These are phyloP conservation scores for Eristalinus aeneus DNA, from an alignment of 2,888 invertebrate genomes.

Conservation along the genomic window DNA sequence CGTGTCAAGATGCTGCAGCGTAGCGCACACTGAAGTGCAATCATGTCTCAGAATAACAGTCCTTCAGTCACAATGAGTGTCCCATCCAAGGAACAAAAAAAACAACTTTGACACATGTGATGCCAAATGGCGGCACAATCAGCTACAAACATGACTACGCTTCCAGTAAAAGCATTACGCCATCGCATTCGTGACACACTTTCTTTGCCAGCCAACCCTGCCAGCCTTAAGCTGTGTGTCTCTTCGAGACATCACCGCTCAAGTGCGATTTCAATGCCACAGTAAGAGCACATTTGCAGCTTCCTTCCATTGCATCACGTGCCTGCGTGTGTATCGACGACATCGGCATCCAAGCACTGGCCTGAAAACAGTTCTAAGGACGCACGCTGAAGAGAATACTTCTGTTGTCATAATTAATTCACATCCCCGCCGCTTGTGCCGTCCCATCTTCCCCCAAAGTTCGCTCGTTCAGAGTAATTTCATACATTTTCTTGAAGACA, in stretches of 20 bases:
- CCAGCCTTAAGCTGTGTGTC: background rate
- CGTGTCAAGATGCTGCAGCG: background rate
- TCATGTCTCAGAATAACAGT: background rate
- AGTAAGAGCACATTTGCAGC: background rate
- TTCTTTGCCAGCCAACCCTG: background rate
- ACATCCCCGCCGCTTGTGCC: background rate
- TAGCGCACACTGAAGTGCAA: background rate
- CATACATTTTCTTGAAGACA: background rate
- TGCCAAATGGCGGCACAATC: background rate
- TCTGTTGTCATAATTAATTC: slow-evolving; percentile 3
- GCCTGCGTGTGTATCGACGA: background rate
- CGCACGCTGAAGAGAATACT: background rate
- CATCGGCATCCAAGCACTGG: background rate
- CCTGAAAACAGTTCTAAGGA: background rate
- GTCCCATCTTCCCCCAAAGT: background rate
- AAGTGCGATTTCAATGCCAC: background rate
- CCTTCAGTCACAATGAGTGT: background rate
- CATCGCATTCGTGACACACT: background rate
- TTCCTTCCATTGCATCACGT: background rate
- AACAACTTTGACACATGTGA: background rate
- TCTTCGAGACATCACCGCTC: background rate
- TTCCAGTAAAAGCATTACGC: background rate
- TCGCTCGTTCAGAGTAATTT: background rate
- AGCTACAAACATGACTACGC: background rate
- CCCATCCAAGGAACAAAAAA: background rate